These are phyloP conservation scores for Hiodon alosoides DNA, from an alignment of 2,113 vertebrate genomes.

Conservation along the genomic window DNA sequence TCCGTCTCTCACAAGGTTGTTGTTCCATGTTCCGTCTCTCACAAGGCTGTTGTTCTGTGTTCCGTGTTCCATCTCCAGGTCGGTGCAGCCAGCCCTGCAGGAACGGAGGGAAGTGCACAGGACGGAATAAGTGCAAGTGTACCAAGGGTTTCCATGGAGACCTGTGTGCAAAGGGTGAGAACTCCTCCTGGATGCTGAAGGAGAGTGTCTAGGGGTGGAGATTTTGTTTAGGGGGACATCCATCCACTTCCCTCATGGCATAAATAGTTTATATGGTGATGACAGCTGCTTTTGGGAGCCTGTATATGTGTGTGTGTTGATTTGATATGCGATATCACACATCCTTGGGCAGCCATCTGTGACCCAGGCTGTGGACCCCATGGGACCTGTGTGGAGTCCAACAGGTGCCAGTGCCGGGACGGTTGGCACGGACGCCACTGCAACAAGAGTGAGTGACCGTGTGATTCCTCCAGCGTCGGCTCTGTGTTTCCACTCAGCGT, in stretches of 20 bases:
- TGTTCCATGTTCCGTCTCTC: too few species aligned
- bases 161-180: slow-evolving; percentile 81
- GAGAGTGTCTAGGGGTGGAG: neutral
- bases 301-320: slow-evolving; percentile 14
- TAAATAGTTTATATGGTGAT: neutral
- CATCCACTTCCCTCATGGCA: neutral
- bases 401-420: slow-evolving; percentile 77
- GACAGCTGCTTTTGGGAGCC: neutral
- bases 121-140: slow-evolving; percentile 85
- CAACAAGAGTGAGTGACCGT: slow-evolving; percentile 76
- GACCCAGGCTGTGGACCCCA: slow-evolving; percentile 74
- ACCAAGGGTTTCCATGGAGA: slow-evolving; percentile 83
- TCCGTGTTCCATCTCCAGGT: slow-evolving; percentile 52
- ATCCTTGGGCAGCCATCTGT: slow-evolving; percentile 68
- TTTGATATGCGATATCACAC: slow-evolving; percentile 29
- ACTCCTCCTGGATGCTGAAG: neutral
- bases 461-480: accelerated
- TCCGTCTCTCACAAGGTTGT: too few species aligned
- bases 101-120: slow-evolving; percentile 83
- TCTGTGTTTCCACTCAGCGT: slow-evolving; percentile 2
- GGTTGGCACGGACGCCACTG: slow-evolving; percentile 80
- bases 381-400: slow-evolving; percentile 73
- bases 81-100: slow-evolving; percentile 77
- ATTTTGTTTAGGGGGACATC: neutral
- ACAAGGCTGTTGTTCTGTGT: neutral